Conservation (phyloP, 1,140 invertebrate species). For the Thaumetopoea pityocampa region DNA sequence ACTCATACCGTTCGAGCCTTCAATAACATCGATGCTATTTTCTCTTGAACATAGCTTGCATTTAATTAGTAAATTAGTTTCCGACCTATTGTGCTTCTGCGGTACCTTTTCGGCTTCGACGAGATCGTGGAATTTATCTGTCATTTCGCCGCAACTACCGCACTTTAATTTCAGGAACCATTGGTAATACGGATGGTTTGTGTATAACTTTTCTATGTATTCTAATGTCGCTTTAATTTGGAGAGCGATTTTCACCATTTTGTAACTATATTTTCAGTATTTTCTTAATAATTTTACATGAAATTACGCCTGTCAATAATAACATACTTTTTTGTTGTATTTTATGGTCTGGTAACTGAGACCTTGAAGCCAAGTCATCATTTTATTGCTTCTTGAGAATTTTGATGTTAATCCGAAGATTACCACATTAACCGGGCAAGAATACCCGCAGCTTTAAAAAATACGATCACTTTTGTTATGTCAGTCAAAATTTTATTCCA, state of each 20-base stretch:
- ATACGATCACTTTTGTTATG: too few species aligned
- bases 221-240: slow-evolving; percentile 82
- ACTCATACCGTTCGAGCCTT: slow-evolving; percentile 79
- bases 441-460: too few species aligned
- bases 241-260: slow-evolving; percentile 83
- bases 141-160: slow-evolving; percentile 86
- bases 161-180: slow-evolving; percentile 87
- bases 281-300: background rate
- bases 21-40: slow-evolving; percentile 87
- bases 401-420: too few species aligned
- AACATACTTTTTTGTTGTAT: too few species aligned
- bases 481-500: too few species aligned
- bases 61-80: slow-evolving; percentile 88
- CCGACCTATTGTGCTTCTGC: slow-evolving; percentile 82
- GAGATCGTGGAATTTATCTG: slow-evolving; percentile 89
- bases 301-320: too few species aligned
- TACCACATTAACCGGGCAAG: too few species aligned
- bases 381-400: too few species aligned
- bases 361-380: too few species aligned
- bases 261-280: slow-evolving; percentile 16
- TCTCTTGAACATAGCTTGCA: slow-evolving; percentile 93
- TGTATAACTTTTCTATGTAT: slow-evolving; percentile 81
- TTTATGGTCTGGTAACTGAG: too few species aligned
- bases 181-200: slow-evolving; percentile 79
- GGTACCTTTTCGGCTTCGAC: slow-evolving; percentile 81